These are phyloP conservation scores for Syngnathus rostellatus DNA, from an alignment of 2,797 vertebrate species.

Conservation along the genomic window DNA sequence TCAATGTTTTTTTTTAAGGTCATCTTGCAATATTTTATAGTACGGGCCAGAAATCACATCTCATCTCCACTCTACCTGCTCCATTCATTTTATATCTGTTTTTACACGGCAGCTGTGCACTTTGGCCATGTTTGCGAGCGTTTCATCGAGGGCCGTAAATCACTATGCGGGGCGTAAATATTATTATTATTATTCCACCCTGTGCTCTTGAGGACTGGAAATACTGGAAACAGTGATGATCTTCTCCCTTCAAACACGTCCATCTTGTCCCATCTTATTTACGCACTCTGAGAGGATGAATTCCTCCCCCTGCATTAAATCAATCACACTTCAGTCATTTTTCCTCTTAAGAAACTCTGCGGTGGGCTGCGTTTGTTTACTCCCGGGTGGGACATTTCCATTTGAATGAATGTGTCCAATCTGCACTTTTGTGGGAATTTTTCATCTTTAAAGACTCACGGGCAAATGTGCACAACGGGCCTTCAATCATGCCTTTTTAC, in stretches of 20 bases:
- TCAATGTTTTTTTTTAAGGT: background rate
- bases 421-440: conserved; percentile 20
- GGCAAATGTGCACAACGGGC: background rate
- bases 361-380: conserved; percentile 50
- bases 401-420: conserved; percentile 40
- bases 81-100: background rate
- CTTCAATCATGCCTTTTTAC: background rate
- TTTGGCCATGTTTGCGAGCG: background rate
- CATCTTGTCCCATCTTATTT: background rate
- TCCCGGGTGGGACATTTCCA: conserved; percentile 50
- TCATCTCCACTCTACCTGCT: background rate
- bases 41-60: background rate
- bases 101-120: background rate
- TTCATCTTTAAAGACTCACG: conserved; percentile 24
- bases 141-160: background rate
- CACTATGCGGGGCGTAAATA: background rate
- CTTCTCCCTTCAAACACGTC: conserved; percentile 36
- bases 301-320: conserved; percentile 42
- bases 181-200: background rate
- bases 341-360: conserved; percentile 38
- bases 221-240: background rate
- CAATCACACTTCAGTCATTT: conserved; percentile 43
- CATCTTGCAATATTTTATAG: background rate
- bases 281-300: conserved; percentile 29
- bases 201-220: background rate